Conservation (phyloP, 37 sponge, comb jelly and placozoan species). For the Aphrocallistes beatrix region DNA sequence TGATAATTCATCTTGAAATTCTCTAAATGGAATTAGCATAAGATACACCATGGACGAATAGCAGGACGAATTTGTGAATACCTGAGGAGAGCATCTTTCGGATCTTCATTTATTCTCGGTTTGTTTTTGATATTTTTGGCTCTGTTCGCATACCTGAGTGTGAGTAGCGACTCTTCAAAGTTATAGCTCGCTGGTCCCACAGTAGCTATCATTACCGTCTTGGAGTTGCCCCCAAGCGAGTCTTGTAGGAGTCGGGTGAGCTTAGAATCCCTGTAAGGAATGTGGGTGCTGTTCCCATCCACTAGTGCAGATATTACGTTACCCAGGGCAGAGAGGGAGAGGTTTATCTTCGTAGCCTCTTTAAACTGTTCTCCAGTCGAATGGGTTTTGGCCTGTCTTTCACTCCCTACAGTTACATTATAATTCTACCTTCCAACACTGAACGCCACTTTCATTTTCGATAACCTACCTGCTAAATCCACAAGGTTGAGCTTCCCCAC, state of each 20-base stretch:
- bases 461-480: conserved; percentile 71
- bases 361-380: conserved; percentile 76
- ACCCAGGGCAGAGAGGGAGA: conserved; percentile 91
- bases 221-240: conserved; percentile 91
- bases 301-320: conserved; percentile 97
- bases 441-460: background rate
- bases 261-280: conserved; percentile 93
- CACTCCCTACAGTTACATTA: conserved; percentile 32
- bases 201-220: conserved; percentile 94
- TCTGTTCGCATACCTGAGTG: conserved; percentile 93
- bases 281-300: conserved; percentile 66
- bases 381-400: conserved; percentile 82
- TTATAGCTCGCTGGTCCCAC: conserved; percentile 97
- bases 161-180: conserved; percentile 89
- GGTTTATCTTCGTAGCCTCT: conserved; percentile 92
- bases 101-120: conserved; percentile 95
- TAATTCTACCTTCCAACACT: too few relatives aligned
- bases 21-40: background rate
- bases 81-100: conserved; percentile 89
- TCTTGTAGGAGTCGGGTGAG: conserved; percentile 91
- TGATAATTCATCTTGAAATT: background rate
- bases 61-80: conserved; percentile 48
- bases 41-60: background rate
- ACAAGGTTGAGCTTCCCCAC: conserved; percentile 97
- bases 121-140: conserved; percentile 99